Percentiles rank a stretch among this genome's conserved stretches.
phyloP scores from a whole-genome alignment of 2,113 vertebrate genomes.

The Agapornis roseicollis region DNA sequence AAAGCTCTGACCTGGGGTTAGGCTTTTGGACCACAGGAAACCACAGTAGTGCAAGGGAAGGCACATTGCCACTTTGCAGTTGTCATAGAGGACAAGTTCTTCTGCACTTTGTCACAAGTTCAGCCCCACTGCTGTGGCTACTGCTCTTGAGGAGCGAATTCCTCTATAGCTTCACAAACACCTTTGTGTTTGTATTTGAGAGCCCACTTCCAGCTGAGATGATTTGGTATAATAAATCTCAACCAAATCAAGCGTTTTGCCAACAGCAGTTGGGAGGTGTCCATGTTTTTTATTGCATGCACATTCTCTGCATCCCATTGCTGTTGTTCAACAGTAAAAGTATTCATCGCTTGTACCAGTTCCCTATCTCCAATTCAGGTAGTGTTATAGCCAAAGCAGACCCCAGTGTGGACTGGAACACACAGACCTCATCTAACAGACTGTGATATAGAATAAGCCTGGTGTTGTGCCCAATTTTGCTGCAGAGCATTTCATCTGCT shows the following conservation, averaged over 20 bases:
- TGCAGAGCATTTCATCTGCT: background rate
- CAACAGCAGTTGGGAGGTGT: background rate
- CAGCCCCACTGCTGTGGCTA: background rate
- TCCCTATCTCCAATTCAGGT: background rate
- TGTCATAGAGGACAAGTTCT: background rate
- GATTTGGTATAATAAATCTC: background rate
- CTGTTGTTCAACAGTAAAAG: background rate
- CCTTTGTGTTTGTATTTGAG: background rate
- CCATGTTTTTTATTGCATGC: background rate
- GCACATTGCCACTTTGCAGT: background rate
- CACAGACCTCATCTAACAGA: background rate
- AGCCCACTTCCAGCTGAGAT: background rate
- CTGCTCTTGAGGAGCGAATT: background rate
- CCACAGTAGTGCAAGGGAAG: background rate
- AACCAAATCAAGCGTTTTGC: background rate
- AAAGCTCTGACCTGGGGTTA: background rate
- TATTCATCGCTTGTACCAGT: background rate
- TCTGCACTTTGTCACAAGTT: background rate
- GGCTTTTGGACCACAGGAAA: background rate
- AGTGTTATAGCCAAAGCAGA: background rate
- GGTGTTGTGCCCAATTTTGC: background rate
- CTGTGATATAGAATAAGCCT: background rate
- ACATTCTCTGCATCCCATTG: background rate
- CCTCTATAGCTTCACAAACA: background rate
- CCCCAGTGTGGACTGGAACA: constrained; percentile 1